phyloP scores from a whole-genome alignment of 2,113 vertebrate genomes.

The Pelecanoides urinatrix region DNA sequence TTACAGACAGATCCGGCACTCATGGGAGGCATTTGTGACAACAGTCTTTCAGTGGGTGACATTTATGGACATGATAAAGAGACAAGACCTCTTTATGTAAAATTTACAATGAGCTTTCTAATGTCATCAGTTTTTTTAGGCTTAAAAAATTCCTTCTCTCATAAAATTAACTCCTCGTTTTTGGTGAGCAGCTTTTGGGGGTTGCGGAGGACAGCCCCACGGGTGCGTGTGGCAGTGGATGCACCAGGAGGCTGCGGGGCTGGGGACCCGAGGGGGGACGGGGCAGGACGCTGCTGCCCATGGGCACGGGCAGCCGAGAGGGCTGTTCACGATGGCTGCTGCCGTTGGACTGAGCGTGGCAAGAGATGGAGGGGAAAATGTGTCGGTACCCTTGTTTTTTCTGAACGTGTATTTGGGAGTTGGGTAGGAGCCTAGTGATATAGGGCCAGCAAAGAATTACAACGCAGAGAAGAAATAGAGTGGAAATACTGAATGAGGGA shows the following conservation, averaged over 20 bases:
- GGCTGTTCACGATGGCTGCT: background rate
- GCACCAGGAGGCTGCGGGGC: rapidly evolving
- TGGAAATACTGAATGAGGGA: background rate
- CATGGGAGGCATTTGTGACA: constrained; percentile 62
- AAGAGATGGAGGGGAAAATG: background rate
- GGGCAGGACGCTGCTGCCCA: background rate
- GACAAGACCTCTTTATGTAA: constrained; percentile 42
- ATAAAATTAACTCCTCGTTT: background rate
- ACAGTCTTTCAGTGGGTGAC: constrained; percentile 61
- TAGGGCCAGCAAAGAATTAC: background rate
- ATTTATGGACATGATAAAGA: constrained; percentile 57
- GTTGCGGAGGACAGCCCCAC: rapidly evolving
- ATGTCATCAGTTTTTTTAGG: constrained; percentile 24
- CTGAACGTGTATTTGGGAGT: background rate
- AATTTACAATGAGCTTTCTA: constrained; percentile 48
- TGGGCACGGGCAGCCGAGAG: rapidly evolving
- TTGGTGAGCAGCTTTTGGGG: background rate
- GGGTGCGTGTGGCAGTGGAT: rapidly evolving
- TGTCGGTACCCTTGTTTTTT: background rate
- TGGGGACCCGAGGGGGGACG: background rate
- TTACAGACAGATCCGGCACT: constrained; percentile 43
- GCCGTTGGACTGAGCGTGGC: background rate
- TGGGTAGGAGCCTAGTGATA: background rate
- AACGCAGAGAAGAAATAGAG: background rate
- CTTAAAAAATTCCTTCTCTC: background rate